A percentile compares a stretch with the other conserved stretches of the same genome.
phyloP scores from a whole-genome alignment of 2,113 vertebrate genomes.

The Corythornis madagascariensis region DNA sequence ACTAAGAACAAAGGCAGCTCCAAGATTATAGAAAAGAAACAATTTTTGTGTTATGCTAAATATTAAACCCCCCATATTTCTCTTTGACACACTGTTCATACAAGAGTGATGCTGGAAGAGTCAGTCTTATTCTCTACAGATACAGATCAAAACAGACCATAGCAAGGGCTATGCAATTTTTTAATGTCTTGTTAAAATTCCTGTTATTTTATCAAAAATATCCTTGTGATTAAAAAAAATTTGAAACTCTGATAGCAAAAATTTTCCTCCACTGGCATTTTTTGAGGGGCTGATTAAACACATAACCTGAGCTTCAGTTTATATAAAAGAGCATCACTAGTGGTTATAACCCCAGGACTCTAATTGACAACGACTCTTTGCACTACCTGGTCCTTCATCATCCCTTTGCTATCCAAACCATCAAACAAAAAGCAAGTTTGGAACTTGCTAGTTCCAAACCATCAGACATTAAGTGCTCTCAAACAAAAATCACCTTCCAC shows the following conservation, averaged over 20 bases:
- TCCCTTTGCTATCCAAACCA: background rate
- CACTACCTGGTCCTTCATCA: background rate
- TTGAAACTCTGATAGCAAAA: background rate
- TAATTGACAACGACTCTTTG: background rate
- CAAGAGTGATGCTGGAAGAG: background rate
- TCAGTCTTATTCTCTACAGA: background rate
- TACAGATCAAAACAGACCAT: background rate
- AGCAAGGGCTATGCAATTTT: too few relatives aligned
- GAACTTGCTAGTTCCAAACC: background rate
- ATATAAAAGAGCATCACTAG: background rate
- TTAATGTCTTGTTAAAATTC: background rate
- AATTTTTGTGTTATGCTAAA: background rate
- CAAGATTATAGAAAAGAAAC: background rate
- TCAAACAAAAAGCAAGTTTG: too few relatives aligned
- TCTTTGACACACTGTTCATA: background rate
- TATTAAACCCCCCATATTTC: background rate
- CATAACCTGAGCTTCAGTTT: background rate
- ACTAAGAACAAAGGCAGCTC: background rate
- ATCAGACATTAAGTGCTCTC: accelerated
- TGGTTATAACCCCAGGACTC: background rate
- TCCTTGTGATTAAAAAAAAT: background rate
- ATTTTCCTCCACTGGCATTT: background rate
- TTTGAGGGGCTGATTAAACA: background rate
- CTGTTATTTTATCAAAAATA: background rate
- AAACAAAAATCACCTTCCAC: accelerated